A percentile compares a stretch with the other conserved stretches of the same genome.
phyloP scores from a whole-genome alignment of 2,888 invertebrate genomes.

The Ophion obscuratus region DNA sequence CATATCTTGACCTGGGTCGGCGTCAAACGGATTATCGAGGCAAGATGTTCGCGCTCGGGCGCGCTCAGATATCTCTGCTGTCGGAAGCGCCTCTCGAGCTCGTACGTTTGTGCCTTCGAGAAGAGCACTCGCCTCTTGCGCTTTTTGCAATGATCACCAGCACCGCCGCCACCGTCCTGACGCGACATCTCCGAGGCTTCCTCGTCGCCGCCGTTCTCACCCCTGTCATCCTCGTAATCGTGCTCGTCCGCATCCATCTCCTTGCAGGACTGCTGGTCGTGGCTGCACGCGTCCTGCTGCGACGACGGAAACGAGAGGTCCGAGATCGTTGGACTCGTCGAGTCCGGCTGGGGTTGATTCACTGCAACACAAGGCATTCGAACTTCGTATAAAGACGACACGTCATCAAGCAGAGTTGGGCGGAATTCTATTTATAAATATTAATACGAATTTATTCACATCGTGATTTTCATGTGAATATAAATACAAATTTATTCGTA shows the following conservation, averaged over 20 bases:
- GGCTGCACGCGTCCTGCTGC: constrained; percentile 81
- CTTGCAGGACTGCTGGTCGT: constrained; percentile 78
- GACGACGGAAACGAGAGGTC: constrained; percentile 86
- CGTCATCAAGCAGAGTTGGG: too few relatives aligned
- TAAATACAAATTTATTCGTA: too few relatives aligned
- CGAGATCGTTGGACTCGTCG: constrained; percentile 93
- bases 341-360: constrained; percentile 90
- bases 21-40: constrained; percentile 96
- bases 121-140: constrained; percentile 98
- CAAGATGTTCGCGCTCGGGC: constrained; percentile 98
- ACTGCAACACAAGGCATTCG: constrained; percentile 54
- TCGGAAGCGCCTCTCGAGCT: constrained; percentile 96
- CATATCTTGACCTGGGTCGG: constrained; percentile 99
- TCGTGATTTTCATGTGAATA: too few relatives aligned
- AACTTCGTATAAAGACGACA: not conserved
- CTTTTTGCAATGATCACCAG: constrained; percentile 88
- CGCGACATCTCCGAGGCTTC: constrained; percentile 76
- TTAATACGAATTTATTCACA: too few relatives aligned
- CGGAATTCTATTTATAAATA: too few relatives aligned
- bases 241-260: constrained; percentile 84
- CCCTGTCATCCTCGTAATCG: constrained; percentile 81
- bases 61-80: constrained; percentile 99
- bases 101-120: constrained; percentile 98
- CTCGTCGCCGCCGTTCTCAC: constrained; percentile 85
- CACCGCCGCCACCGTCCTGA: constrained; percentile 83